Base-by-base conservation (phyloP, 2,113 vertebrate genomes). In the Piaya cayana region DNA sequence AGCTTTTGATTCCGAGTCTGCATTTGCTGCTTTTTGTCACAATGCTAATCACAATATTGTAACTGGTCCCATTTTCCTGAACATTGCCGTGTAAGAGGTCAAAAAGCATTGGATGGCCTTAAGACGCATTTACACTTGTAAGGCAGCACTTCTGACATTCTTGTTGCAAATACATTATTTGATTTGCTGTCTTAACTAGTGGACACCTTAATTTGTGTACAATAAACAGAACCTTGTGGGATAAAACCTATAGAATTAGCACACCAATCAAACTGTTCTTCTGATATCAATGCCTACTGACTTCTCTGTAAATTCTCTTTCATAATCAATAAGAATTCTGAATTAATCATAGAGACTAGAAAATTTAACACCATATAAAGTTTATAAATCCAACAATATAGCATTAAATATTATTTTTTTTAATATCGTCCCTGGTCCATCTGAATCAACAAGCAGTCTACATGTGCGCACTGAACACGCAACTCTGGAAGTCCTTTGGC, bases 191-290 rank as follows among this genome's bases (percentile, higher is more conserved):
- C 65, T 68, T 3, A 82, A 22, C 29, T 58, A 69, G 9, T 19
- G 13, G 52, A 42, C 26, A 42, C 36, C 19, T 71, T 65, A 18
- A 77, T 72, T 59, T 69, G 5, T 43, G 16, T 21, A 30, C 4
- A 69, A 59, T 34, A 79, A 64, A 68, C 8, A 82, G 37, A 90
- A 90, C 43, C 56, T n/a, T 86, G 32, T 11, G 27, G 17, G 4
- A 21, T 20, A 42, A 68, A 82, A 79, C 37, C 71, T 79, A 79
- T 64, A 74, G 27, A 69, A 86, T 59, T 64, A 86, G 32, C 56
- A 68, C 43, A 90, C 63, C 68, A 70, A 70, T 84, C 82, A 92
- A 47, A 59, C 34, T 37, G 45, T 34, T 86, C 29, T 71, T 77
- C 60, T 37, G 43, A 12, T 64, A 90, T 34, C 67, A 68, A 36